phyloP scores from a whole-genome alignment of 2,888 invertebrate species.

The Caradrina clavipalpis region DNA sequence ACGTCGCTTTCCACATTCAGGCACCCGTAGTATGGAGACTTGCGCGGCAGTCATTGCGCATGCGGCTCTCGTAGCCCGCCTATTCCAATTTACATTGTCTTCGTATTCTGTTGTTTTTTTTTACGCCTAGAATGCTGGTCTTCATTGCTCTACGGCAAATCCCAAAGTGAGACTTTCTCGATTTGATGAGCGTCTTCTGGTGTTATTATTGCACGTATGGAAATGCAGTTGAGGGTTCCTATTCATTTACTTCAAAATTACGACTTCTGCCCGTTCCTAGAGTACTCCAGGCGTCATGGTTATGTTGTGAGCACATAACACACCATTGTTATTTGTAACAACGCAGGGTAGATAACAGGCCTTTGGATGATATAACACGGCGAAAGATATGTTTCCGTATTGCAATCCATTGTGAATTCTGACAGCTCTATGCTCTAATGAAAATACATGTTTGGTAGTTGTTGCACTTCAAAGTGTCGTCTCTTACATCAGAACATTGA shows the following conservation, averaged over 20 bases:
- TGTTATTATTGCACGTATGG: no score
- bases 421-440: slow-evolving; percentile 14
- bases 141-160: not conserved
- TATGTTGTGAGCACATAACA: slow-evolving; percentile 2
- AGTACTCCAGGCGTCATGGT: slow-evolving; percentile 1
- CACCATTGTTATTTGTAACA: slow-evolving; percentile 34
- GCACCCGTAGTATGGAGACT: no score
- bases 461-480: not conserved
- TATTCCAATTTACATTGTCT: no score
- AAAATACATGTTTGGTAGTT: slow-evolving; percentile 9
- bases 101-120: no score
- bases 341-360: slow-evolving; percentile 19
- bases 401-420: slow-evolving; percentile 28
- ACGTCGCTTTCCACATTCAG: no score
- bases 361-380: slow-evolving; percentile 20
- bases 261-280: not conserved
- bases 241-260: not conserved
- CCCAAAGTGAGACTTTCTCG: not conserved
- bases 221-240: not conserved
- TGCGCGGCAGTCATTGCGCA: no score
- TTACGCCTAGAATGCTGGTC: no score
- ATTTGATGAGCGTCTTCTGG: no score
- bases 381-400: slow-evolving; percentile 40
- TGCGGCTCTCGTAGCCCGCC: no score
- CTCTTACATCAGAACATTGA: slow-evolving; percentile 11